phyloP scores from a whole-genome alignment of 1,140 invertebrate genomes.

The Lasioglossum baleicum region DNA sequence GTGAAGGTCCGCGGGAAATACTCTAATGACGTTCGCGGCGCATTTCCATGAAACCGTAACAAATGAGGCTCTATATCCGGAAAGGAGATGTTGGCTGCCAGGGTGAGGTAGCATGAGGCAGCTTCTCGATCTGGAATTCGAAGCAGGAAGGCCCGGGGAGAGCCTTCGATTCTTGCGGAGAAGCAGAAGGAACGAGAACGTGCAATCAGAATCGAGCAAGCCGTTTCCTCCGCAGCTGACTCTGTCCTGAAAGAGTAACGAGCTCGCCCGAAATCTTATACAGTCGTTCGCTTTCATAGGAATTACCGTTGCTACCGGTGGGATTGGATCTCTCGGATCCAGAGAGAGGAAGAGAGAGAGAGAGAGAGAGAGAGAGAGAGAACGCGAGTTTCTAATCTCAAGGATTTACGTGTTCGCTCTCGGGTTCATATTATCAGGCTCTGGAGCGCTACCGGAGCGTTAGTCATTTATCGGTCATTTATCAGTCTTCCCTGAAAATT shows the following conservation, averaged over 20 bases:
- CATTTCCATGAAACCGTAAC: conserved; percentile 1
- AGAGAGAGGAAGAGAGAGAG: no score
- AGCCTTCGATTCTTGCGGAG: conserved; percentile 14
- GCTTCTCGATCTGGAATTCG: not conserved
- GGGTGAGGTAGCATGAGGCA: no score
- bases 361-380: no score
- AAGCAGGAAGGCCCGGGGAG: conserved; percentile 1
- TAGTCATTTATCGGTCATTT: not conserved
- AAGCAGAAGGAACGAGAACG: not conserved
- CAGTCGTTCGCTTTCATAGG: not conserved
- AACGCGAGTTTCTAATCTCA: conserved; percentile 4
- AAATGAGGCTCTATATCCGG: not conserved
- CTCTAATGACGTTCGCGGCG: not conserved
- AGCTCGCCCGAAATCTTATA: conserved; percentile 15
- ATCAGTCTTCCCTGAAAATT: no score
- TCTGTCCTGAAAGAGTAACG: conserved; percentile 44
- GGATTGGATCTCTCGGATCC: not conserved
- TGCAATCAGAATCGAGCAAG: conserved; percentile 25
- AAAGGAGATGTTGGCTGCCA: not conserved
- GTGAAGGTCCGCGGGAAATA: not conserved
- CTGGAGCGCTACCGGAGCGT: not conserved
- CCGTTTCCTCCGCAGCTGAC: not conserved
- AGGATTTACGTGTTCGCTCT: not conserved
- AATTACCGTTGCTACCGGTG: not conserved
- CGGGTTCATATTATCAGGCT: not conserved